A percentile compares a stretch with the other conserved stretches of the same genome.
phyloP scores from a whole-genome alignment of 1,140 invertebrate species.

The Helicoverpa armigera region DNA sequence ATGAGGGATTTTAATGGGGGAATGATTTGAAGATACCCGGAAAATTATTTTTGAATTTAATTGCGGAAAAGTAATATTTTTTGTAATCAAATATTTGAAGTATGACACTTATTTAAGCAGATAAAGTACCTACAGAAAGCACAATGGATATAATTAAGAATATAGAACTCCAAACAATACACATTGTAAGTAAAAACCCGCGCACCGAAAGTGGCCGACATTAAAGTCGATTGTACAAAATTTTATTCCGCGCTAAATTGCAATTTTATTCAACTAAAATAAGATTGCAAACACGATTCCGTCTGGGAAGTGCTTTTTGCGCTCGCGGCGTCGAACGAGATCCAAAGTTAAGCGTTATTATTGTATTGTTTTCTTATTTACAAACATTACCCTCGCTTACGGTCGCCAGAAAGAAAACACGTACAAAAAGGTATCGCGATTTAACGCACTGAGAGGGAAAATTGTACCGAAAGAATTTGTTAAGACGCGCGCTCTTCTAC shows the following conservation, averaged over 20 bases:
- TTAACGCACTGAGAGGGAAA: slow-evolving; percentile 44
- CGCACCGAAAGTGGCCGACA: slow-evolving; percentile 17
- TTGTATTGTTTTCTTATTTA: slow-evolving; percentile 47
- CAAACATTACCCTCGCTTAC: slow-evolving; percentile 41
- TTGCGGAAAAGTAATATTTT: too few species aligned
- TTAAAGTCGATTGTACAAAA: slow-evolving; percentile 40
- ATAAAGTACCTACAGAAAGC: too few species aligned
- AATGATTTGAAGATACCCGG: too few species aligned
- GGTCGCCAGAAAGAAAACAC: slow-evolving; percentile 41
- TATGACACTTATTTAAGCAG: too few species aligned
- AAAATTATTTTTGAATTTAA: too few species aligned
- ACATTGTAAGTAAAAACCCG: slow-evolving; percentile 22
- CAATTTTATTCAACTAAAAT: slow-evolving; percentile 48
- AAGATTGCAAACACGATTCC: slow-evolving; percentile 43
- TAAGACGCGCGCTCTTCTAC: not conserved
- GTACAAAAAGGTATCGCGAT: slow-evolving; percentile 46
- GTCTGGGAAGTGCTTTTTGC: slow-evolving; percentile 33
- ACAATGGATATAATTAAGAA: not conserved
- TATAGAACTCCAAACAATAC: not conserved
- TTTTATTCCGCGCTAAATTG: slow-evolving; percentile 45
- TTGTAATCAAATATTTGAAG: too few species aligned
- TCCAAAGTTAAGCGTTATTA: slow-evolving; percentile 47
- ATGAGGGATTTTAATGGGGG: too few species aligned
- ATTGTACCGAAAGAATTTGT: slow-evolving; percentile 29
- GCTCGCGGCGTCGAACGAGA: slow-evolving; percentile 40